phyloP scores from a whole-genome alignment of 2,888 invertebrate species.

The Sesamia inferens region DNA sequence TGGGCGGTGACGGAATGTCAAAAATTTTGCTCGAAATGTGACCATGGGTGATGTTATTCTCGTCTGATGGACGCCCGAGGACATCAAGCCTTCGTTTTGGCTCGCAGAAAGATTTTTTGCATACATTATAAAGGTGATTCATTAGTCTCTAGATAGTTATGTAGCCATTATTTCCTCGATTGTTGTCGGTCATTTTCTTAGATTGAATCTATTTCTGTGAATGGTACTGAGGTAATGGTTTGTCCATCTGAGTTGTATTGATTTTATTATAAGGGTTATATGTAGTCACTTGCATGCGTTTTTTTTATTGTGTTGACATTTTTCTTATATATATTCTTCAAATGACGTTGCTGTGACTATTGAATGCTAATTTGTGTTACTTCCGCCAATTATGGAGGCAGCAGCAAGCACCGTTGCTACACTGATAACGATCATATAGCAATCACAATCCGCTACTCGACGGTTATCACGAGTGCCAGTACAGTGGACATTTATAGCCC shows the following conservation, averaged over 20 bases:
- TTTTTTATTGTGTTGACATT: conserved; percentile 10
- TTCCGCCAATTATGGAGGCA: conserved; percentile 9
- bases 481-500: conserved; percentile 50
- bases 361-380: conserved; percentile 7
- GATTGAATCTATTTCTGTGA: conserved; percentile 27
- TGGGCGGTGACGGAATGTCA: conserved; percentile 88
- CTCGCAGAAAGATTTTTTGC: conserved; percentile 60
- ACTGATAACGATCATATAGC: conserved; percentile 39
- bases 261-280: neutral
- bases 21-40: conserved; percentile 83
- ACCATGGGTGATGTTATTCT: conserved; percentile 73
- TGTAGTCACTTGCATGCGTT: neutral
- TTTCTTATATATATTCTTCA: neutral
- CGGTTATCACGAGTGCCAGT: conserved; percentile 10
- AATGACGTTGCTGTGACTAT: neutral
- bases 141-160: conserved; percentile 44
- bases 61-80: conserved; percentile 69
- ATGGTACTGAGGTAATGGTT: neutral
- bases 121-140: conserved; percentile 52
- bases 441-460: conserved; percentile 38
- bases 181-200: conserved; percentile 28
- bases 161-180: conserved; percentile 47
- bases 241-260: neutral
- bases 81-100: conserved; percentile 57
- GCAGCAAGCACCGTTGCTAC: conserved; percentile 8